Evolutionary conservation across 2,113 vertebrate species (phyloP).

Genomic region (Gallinago paraguaiae): DNA sequence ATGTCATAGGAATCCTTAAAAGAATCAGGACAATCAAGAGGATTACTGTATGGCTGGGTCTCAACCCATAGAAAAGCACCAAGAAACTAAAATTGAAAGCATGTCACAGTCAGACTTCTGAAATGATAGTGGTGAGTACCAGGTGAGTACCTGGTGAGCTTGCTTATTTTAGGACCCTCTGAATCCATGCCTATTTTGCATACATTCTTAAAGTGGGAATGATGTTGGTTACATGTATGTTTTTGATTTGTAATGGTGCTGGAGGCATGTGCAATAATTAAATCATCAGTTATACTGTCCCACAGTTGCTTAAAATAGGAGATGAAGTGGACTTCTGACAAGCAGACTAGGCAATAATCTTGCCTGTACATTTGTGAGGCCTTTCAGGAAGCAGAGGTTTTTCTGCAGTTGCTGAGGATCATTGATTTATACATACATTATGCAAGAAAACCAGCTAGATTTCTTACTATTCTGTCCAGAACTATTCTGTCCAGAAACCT

Average conservation of each 20-base stretch:
- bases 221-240: accelerated
- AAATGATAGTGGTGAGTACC: not conserved
- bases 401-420: not conserved
- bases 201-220: not conserved
- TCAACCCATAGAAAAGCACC: not conserved
- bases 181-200: not conserved
- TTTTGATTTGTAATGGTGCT: not conserved
- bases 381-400: not conserved
- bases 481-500: not conserved
- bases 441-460: not conserved
- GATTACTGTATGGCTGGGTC: not conserved
- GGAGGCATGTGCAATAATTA: not conserved
- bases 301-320: not conserved
- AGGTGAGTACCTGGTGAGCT: not conserved
- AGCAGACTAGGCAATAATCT: not conserved
- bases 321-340: not conserved
- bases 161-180: not conserved
- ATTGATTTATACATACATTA: not conserved
- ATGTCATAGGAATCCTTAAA: not conserved
- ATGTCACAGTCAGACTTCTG: not conserved
- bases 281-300: not conserved
- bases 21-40: not conserved
- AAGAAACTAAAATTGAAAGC: not conserved
- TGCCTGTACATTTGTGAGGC: not conserved
- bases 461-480: not conserved